A percentile compares a stretch with the other conserved stretches of the same genome.
Conservation (phyloP, 2,888 invertebrate genomes). For the Xylota sylvarum region DNA sequence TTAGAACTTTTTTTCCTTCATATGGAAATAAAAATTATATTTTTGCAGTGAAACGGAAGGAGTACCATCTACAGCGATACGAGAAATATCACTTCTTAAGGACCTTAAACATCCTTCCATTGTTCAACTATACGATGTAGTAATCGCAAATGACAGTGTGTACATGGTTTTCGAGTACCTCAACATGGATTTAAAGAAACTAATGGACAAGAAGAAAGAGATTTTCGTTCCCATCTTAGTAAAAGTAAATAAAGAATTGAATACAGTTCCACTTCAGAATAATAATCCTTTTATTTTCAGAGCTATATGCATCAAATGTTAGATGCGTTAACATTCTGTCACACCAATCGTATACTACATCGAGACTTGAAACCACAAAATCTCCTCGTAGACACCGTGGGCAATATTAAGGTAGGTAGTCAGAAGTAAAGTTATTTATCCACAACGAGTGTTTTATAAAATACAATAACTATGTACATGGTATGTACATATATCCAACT, state of each 20-base stretch:
- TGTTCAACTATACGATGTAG: constrained; percentile 95
- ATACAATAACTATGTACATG: neutral
- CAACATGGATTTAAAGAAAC: constrained; percentile 96
- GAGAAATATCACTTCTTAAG: constrained; percentile 97
- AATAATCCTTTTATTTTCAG: constrained; percentile 82
- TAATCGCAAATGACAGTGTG: constrained; percentile 93
- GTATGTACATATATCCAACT: neutral
- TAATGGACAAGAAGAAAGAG: constrained; percentile 90
- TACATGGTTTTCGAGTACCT: constrained; percentile 98
- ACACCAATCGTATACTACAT: constrained; percentile 94
- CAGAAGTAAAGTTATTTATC: no score
- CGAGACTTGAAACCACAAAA: constrained; percentile 98
- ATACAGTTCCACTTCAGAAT: constrained; percentile 36
- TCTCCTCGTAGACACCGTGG: constrained; percentile 93
- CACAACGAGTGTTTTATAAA: no score
- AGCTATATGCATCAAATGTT: constrained; percentile 95
- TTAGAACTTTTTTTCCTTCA: no score
- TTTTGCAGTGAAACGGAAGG: constrained; percentile 95
- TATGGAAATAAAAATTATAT: neutral
- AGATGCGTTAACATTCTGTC: constrained; percentile 95
- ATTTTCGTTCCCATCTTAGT: constrained; percentile 88
- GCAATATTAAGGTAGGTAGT: constrained; percentile 90
- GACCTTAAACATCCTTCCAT: constrained; percentile 96
- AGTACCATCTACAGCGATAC: constrained; percentile 97
- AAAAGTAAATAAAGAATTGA: constrained; percentile 86